phyloP scores from a whole-genome alignment of 2,113 vertebrate species.

The Sclerurus mexicanus region DNA sequence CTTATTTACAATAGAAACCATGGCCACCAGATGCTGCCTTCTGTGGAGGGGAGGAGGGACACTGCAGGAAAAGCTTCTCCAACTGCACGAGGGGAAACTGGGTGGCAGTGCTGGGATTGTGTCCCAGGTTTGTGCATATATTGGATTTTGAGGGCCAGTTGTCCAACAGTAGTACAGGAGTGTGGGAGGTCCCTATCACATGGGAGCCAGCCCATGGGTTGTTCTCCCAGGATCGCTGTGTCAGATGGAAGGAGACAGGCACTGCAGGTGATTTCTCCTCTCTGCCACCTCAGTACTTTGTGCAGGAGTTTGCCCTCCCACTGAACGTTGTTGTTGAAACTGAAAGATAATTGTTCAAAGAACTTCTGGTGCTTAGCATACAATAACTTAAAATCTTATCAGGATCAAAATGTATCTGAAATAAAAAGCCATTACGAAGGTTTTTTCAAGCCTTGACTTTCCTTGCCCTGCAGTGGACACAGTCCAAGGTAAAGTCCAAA shows the following conservation, averaged over 20 bases:
- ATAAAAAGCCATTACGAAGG: neutral
- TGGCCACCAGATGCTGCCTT: neutral
- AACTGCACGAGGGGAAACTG: too few relatives aligned
- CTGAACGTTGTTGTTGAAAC: neutral
- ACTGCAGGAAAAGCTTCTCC: neutral
- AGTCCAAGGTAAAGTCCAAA: constrained; percentile 54
- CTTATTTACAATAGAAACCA: neutral
- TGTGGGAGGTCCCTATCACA: rapidly evolving
- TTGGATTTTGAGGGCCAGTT: neutral
- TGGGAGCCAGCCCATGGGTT: rapidly evolving
- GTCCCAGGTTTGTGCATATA: neutral
- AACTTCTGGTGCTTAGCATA: neutral
- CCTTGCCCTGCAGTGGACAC: constrained; percentile 16
- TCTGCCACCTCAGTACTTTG: rapidly evolving
- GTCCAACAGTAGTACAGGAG: neutral
- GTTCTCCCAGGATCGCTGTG: neutral
- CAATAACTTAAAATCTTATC: neutral
- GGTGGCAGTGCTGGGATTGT: neutral
- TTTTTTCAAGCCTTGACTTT: neutral
- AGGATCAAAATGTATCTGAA: constrained; percentile 4
- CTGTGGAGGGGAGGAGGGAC: neutral
- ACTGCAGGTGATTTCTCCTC: neutral
- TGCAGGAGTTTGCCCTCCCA: neutral
- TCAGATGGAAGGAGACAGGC: rapidly evolving
- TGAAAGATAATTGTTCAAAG: neutral